Evolutionary conservation across 2,113 vertebrate genomes (phyloP), one percentile per base, ranked within the genome.

Genomic region (Pongo pygmaeus): DNA sequence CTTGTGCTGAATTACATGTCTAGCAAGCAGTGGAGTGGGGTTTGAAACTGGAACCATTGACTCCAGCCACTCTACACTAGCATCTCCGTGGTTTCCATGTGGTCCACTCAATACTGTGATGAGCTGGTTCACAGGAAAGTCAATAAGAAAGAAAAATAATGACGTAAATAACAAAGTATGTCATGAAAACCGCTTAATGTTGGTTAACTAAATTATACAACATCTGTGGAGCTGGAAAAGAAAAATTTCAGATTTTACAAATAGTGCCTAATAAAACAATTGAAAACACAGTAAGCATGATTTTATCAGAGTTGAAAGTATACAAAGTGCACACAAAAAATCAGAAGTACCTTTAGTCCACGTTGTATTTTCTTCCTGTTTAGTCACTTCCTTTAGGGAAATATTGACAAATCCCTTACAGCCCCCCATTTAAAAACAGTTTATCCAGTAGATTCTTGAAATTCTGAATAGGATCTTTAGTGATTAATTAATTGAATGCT

Each of bases 241-340:
- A 77, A 85, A 67, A 75, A 57, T 59, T 78, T 61, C 17, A 77
- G 43, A 27, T 89, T 93, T 95, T 95, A 14, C 72, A 94, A 69
- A 69, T 46, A 93, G 11, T 57, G 74, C 13, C 55, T 79, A 72
- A 25, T 48, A 69, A 93, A 43, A 97, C 57, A 77, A 59, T 16
- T 84, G 46, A 61, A 93, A 93, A 79, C 30, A 75, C 12, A 88
- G 30, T 6, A 59, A 17, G 67, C 9, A 18, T 61, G 48, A 89
- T 80, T 80, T 89, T 84, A 94, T 94, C 16, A 79, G 64, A 75
- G 74, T 52, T 61, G 38, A 89, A 94, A 86, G 72, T 70, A 67
- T 38, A 72, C 3, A 25, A 84, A 59, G 75, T 55, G 8, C 30
- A 23, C 48, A 79, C 27, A 30, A 86, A 96, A 92, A 69, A 40